Conservation (phyloP, 2,113 vertebrate species). For the Lathamus discolor region DNA sequence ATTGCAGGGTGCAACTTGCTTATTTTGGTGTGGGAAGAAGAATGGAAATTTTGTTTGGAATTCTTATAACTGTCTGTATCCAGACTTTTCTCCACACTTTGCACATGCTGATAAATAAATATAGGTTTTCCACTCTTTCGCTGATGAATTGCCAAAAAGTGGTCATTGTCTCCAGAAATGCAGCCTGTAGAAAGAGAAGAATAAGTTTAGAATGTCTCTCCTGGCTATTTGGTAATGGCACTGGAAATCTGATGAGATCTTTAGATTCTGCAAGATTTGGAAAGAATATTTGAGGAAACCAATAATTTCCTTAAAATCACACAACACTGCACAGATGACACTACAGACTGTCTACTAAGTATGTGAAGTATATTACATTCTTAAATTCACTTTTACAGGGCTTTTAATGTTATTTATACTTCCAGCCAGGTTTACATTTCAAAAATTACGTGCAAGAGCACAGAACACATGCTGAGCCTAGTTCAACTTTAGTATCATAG, state of each 20-base stretch:
- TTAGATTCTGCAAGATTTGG: not conserved
- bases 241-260: not conserved
- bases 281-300: not conserved
- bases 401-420: not conserved
- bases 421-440: not conserved
- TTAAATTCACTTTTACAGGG: not conserved
- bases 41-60: conserved; percentile 64
- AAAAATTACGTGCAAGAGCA: not conserved
- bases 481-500: not conserved
- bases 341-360: not conserved
- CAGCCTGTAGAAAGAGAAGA: conserved; percentile 69
- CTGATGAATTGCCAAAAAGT: conserved; percentile 71
- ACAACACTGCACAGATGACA: not conserved
- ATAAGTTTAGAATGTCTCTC: not conserved
- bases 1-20: conserved; percentile 65
- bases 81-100: conserved; percentile 76
- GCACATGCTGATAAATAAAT: conserved; percentile 74
- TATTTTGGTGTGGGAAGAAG: conserved; percentile 53
- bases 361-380: not conserved
- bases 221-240: not conserved
- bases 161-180: conserved; percentile 76
- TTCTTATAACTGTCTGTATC: conserved; percentile 68
- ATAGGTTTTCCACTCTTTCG: conserved; percentile 72
- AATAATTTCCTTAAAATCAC: not conserved
- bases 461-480: not conserved